Evolutionary conservation across 2,113 vertebrate species (phyloP).

Genomic region (Strix uralensis): DNA sequence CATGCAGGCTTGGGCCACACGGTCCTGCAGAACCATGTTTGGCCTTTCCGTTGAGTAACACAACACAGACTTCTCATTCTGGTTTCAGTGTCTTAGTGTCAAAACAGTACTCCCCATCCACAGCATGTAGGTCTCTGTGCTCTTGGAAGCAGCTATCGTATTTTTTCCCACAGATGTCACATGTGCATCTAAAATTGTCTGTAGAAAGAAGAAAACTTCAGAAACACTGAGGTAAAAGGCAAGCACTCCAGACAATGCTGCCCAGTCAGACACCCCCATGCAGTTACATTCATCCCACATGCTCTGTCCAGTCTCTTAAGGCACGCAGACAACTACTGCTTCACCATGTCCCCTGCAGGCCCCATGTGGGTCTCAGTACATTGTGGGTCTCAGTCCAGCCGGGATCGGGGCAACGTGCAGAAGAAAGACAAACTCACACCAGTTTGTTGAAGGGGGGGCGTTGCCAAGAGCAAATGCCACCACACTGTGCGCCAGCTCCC

Average conservation of each 20-base stretch:
- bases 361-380: fast-evolving
- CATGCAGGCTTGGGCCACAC: not conserved
- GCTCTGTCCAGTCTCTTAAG: not conserved
- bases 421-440: too few relatives aligned
- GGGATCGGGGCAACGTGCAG: too few relatives aligned
- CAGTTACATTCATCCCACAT: not conserved
- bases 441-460: too few relatives aligned
- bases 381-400: too few relatives aligned
- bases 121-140: constrained; percentile 94
- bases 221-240: not conserved
- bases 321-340: not conserved
- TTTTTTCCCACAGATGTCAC: constrained; percentile 98
- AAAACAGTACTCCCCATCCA: constrained; percentile 86
- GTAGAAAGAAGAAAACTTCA: constrained; percentile 59
- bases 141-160: constrained; percentile 99
- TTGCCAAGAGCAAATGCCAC: too few relatives aligned
- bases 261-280: not conserved
- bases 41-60: not conserved
- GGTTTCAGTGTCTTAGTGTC: not conserved
- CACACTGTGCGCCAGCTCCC: too few relatives aligned
- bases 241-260: not conserved
- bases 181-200: constrained; percentile 90
- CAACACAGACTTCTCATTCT: not conserved
- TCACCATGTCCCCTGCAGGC: fast-evolving
- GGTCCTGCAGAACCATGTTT: not conserved